Base-by-base conservation (phyloP, 2,888 invertebrate genomes). In the Pseudeuparius sepicola region DNA sequence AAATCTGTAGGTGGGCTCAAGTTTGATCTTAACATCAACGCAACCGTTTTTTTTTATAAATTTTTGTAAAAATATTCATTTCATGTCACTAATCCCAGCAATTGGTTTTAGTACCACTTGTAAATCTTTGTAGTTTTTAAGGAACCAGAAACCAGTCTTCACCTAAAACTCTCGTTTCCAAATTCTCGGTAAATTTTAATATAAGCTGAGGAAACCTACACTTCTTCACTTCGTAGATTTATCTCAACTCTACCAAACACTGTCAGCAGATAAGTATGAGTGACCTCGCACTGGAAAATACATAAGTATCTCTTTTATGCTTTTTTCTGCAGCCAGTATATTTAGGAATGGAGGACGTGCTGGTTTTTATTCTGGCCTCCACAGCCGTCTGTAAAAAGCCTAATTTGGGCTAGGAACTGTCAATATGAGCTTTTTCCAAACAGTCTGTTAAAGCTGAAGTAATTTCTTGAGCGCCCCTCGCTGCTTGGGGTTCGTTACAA, bases 361-460 rank as follows among this genome's bases (percentile, higher is more conserved):
- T 27, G 24, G 24, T 35, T 48, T 37, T 46, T 49, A 39, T 53
- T 52, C 39, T 52, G 48, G 4, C 48, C 47, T 14, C 40, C 42
- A 37, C 50, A 53, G 16, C 48, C 48, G 36, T 52, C 48, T 31
- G 44, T 37, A 37, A 47, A 54, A 17, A 50, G 13, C 26, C 47
- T 42, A 17, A 50, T 30, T 10, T 37, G 31, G 38, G 36, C 34
- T 27, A 33, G 27, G 45, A 37, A 37, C 13, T 24, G 31, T 30
- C 34, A 34, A 31, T 16, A 17, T 20, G n/a, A 14, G 13, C 13
- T 17, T 27, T 34, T 13, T 38, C 13, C 16, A 38, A 34, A 34
- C 27, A 37, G 34, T 34, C 28, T 14, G 15, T 13, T 11, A 37
- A 26, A 26, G 34, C 34, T 13, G 33, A 34, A 18, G 15, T 23